phyloP scores from a whole-genome alignment of 2,113 vertebrate genomes.

The Nanger granti region DNA sequence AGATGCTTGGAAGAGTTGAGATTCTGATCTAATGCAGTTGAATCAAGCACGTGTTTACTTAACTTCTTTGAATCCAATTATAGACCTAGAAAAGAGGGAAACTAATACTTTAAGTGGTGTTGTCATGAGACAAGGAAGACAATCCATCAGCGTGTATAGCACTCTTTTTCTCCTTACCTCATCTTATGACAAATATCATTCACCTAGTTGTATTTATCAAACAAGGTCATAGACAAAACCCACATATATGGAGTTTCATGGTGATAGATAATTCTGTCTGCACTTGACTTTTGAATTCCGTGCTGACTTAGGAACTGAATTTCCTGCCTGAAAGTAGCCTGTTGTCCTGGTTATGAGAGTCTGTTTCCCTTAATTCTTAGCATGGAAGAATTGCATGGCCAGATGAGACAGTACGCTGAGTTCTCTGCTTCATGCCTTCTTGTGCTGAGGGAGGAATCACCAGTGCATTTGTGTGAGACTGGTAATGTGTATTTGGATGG shows the following conservation, averaged over 20 bases:
- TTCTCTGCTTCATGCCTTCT: neutral
- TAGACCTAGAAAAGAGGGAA: neutral
- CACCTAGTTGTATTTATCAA: neutral
- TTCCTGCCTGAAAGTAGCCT: neutral
- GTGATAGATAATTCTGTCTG: neutral
- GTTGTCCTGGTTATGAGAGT: constrained; percentile 6
- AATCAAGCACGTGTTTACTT: neutral
- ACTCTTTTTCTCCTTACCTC: neutral
- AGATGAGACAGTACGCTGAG: neutral
- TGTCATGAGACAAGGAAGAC: neutral
- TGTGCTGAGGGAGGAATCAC: neutral
- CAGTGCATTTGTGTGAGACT: neutral
- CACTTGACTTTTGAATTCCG: neutral
- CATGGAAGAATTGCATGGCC: neutral
- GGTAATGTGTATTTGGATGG: neutral
- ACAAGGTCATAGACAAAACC: neutral
- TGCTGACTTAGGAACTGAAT: neutral
- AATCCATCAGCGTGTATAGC: neutral
- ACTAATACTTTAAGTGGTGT: neutral
- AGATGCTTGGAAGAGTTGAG: neutral
- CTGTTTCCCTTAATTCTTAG: constrained; percentile 8
- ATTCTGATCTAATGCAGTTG: neutral
- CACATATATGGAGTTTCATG: neutral
- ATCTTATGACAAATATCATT: neutral
- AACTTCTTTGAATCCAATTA: neutral